Base-by-base conservation (phyloP, 2,113 vertebrate species). In the Thalassarche chlororhynchos region DNA sequence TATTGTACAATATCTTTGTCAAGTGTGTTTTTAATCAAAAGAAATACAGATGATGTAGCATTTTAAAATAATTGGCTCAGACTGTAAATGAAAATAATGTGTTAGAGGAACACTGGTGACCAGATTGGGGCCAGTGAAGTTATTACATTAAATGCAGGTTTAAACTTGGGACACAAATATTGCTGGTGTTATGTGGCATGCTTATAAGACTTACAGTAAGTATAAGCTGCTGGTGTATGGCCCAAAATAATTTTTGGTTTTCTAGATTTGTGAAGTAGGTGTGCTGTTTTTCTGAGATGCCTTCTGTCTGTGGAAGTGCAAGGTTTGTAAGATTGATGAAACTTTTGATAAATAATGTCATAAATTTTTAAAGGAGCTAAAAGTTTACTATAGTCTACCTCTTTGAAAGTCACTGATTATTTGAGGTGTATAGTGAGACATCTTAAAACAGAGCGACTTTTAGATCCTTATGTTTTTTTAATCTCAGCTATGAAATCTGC, bases 1-100 rank as follows among this genome's bases (percentile, higher is more conserved):
- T 98, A 98, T 98, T 98, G 98, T 98, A 98, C 98, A 97, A 98
- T 84, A 14, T 64, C 47, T 76, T 97, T 94, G 95, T 98, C 97
- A 96, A 96, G 66, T 80, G 97, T 98, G 97, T 98, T 98, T 98
- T 98, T 97, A 97, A 98, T 98, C 93, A 26, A 58, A 80, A 76
- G 69, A 31, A 80, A 54, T 52, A 29, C 29, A 95, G 29, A 14
- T 65, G 54, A 4, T 83, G 89, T 46, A 79, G 62, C 29, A 25
- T 66, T 82, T 74, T 9, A 44, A 79, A 86, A 38, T 51, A 68
- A 88, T 28, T 86, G 57, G 10, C 44, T 19, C 3, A 4, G 29
- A 44, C 55, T 69, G n/a, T 78, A 60, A 58, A 31, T 8, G 5
- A 47, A 81, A 85, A 31, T 31, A 12, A n/a, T 4, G 8, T 49